Evolutionary conservation across 2,113 vertebrate species (phyloP).

Genomic region (Chionis minor): DNA sequence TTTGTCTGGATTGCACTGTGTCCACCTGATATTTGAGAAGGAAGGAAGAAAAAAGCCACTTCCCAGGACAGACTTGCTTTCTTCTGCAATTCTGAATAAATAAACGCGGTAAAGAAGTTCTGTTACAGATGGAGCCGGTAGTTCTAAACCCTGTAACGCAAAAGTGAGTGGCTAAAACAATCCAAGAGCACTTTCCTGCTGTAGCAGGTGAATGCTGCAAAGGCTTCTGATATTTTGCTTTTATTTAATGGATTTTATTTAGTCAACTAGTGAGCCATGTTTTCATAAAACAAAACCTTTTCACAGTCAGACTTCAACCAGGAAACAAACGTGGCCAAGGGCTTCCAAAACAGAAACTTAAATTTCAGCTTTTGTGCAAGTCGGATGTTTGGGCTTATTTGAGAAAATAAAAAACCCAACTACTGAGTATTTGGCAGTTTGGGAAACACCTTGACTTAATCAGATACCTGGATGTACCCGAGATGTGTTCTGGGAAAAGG

Average conservation of each 20-base stretch:
- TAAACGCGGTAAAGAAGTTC: not conserved
- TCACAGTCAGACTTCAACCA: not conserved
- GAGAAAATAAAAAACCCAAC: not conserved
- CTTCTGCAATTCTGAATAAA: not conserved
- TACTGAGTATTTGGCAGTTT: not conserved
- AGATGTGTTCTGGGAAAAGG: rapidly evolving
- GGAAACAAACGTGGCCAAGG: not conserved
- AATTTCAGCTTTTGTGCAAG: not conserved
- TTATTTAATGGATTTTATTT: not conserved
- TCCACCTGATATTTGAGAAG: not conserved
- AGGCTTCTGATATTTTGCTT: not conserved
- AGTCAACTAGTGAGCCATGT: not conserved
- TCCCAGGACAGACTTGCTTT: not conserved
- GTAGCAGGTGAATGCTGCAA: not conserved
- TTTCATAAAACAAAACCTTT: not conserved
- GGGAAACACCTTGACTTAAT: not conserved
- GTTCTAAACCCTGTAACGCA: not conserved
- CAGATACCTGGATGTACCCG: not conserved
- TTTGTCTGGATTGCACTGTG: not conserved
- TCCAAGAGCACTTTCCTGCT: not conserved
- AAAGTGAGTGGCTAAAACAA: not conserved
- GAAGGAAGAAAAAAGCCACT: not conserved
- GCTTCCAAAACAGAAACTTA: not conserved
- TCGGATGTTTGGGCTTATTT: not conserved
- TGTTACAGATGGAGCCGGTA: not conserved